Evolutionary conservation across 2,888 invertebrate genomes (phyloP).

Genomic region (Hemistola chrysoprasaria): DNA sequence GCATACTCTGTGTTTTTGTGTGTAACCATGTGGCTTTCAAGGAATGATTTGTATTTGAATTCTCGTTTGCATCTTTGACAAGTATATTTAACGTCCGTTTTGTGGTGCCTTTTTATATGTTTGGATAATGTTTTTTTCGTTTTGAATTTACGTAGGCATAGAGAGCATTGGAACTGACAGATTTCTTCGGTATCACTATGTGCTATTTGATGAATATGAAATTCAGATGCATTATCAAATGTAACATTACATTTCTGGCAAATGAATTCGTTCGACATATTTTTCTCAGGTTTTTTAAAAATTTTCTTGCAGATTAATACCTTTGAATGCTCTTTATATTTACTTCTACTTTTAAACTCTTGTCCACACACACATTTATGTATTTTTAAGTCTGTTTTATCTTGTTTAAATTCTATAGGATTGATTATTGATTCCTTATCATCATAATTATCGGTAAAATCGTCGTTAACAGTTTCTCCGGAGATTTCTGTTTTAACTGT

Average conservation of each 20-base stretch:
- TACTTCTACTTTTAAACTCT: constrained; percentile 26
- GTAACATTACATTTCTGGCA: constrained; percentile 33
- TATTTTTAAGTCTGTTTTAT: constrained; percentile 16
- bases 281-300: constrained; percentile 25
- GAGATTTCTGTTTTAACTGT: constrained; percentile 11
- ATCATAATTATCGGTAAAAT: constrained; percentile 28
- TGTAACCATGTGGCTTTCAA: constrained; percentile 76
- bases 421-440: constrained; percentile 19
- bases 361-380: constrained; percentile 29
- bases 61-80: constrained; percentile 71
- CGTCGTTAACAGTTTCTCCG: constrained; percentile 15
- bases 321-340: constrained; percentile 34
- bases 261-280: constrained; percentile 21
- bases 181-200: constrained; percentile 24
- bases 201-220: constrained; percentile 32
- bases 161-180: constrained; percentile 48
- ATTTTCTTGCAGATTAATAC: constrained; percentile 30
- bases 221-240: constrained; percentile 35
- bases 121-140: constrained; percentile 50
- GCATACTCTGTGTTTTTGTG: constrained; percentile 65
- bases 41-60: constrained; percentile 79
- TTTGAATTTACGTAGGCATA: constrained; percentile 62
- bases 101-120: constrained; percentile 58
- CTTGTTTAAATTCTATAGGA: constrained; percentile 20
- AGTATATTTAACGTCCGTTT: constrained; percentile 45